Conservation (phyloP, 1,140 invertebrate species). For the Neodiprion lecontei region DNA sequence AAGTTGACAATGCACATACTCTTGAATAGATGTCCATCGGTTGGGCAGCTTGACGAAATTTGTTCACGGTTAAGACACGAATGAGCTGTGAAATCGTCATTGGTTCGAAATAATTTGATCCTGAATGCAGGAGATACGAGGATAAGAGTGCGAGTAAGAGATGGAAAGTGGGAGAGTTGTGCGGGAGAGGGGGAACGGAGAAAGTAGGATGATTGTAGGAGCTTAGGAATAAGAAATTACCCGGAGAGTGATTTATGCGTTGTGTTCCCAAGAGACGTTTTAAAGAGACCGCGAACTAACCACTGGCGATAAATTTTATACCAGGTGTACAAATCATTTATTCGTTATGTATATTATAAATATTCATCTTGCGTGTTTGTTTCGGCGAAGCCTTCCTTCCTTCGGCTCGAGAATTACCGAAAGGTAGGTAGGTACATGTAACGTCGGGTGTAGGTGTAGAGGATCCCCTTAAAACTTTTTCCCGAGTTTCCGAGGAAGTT, state of each 20-base stretch:
- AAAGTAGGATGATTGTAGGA: neutral
- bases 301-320: neutral
- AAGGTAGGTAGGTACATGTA: too few relatives aligned
- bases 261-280: neutral
- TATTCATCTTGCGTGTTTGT: neutral
- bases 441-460: neutral
- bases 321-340: neutral
- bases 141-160: neutral
- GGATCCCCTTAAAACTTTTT: conserved; percentile 1
- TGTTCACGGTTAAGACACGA: neutral
- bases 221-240: neutral
- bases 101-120: neutral
- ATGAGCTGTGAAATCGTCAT: neutral
- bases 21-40: neutral
- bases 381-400: neutral
- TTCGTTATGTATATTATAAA: conserved; percentile 2
- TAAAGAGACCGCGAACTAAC: neutral
- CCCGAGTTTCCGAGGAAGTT: neutral
- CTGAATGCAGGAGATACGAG: neutral
- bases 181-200: neutral
- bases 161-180: neutral
- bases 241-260: neutral
- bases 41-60: neutral
- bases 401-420: too few relatives aligned
- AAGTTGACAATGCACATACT: too few relatives aligned